These are phyloP conservation scores for Pelmatolapia mariae DNA, from an alignment of 2,113 vertebrate species.

Conservation along the genomic window DNA sequence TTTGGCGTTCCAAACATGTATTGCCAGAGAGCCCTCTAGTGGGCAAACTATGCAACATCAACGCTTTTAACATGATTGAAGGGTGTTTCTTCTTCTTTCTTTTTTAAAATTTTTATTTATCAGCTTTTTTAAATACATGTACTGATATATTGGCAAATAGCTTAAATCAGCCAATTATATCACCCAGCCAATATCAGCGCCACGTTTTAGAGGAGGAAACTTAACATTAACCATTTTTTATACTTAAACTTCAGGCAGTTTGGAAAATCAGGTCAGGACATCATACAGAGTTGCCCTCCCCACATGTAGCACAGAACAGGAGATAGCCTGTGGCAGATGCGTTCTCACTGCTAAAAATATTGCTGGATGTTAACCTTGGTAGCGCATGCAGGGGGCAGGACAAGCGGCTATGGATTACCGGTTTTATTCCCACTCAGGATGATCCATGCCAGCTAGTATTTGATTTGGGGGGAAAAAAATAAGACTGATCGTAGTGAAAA, in stretches of 20 bases:
- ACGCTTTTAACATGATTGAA: not conserved
- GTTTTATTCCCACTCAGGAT: not conserved
- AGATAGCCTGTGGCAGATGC: not conserved
- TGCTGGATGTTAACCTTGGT: not conserved
- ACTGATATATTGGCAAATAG: not conserved
- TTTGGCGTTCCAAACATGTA: not conserved
- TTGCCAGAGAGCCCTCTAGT: not conserved
- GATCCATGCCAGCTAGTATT: not conserved
- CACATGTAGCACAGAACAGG: not conserved
- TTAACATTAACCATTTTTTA: not conserved
- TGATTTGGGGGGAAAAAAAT: rapidly evolving
- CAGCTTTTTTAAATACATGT: not conserved
- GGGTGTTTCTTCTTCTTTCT: not conserved
- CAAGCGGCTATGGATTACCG: not conserved
- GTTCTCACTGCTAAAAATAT: not conserved
- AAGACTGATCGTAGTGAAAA: not conserved
- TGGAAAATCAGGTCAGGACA: not conserved
- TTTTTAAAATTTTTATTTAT: not conserved
- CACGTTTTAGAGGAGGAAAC: not conserved
- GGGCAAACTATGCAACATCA: not conserved
- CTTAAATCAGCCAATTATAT: not conserved
- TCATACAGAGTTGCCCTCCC: not conserved
- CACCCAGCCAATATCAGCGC: not conserved
- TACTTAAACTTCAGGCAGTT: not conserved
- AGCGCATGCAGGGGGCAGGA: not conserved